Evolutionary conservation across 2,113 vertebrate species (phyloP).

Genomic region (Argyrosomus japonicus): DNA sequence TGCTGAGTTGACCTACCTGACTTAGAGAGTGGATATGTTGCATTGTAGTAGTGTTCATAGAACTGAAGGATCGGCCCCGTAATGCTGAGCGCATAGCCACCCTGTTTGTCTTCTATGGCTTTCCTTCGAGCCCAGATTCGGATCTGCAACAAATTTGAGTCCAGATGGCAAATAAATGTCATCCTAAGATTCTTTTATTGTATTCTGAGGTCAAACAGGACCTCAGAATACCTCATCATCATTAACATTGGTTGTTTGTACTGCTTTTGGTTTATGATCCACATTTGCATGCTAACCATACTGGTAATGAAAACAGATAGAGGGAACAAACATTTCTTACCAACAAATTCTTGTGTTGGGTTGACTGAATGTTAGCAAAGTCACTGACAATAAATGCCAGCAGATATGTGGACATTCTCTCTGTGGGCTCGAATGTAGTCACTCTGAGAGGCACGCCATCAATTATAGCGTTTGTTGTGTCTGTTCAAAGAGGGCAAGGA

Average conservation of each 20-base stretch:
- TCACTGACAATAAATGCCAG: constrained; percentile 92
- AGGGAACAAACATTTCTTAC: constrained; percentile 74
- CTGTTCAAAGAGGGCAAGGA: constrained; percentile 55
- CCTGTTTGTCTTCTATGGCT: constrained; percentile 82
- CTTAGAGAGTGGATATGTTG: constrained; percentile 88
- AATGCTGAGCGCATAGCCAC: constrained; percentile 82
- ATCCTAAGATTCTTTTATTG: not conserved
- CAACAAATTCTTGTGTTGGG: not conserved
- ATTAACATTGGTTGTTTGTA: not conserved
- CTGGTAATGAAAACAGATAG: not conserved
- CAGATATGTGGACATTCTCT: constrained; percentile 94
- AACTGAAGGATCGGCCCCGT: constrained; percentile 88
- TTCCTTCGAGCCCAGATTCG: constrained; percentile 91
- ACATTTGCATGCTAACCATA: not conserved
- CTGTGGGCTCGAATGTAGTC: constrained; percentile 84
- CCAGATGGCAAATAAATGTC: not conserved
- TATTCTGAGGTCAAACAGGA: not conserved
- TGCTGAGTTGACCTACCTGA: constrained; percentile 83
- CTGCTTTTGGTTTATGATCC: not conserved
- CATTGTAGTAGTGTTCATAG: constrained; percentile 85
- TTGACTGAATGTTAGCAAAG: not conserved
- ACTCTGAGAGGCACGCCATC: accelerated
- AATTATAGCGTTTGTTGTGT: not conserved
- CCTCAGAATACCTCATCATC: not conserved
- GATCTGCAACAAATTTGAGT: constrained; percentile 80